These are phyloP conservation scores for Periplaneta americana DNA, from an alignment of 1,140 invertebrate species.

Conservation along the genomic window DNA sequence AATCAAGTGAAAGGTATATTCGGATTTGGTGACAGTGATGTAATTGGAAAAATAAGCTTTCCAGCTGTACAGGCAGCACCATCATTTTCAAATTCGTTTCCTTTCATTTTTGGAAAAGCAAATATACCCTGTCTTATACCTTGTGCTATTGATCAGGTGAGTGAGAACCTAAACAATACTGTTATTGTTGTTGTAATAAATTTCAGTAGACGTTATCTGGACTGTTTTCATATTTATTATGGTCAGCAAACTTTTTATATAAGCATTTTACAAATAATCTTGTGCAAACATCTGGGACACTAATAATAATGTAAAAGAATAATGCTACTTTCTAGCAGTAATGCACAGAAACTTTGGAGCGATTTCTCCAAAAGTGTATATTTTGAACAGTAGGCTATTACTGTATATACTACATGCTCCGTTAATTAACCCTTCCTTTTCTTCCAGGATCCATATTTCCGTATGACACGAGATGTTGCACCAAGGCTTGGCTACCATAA, in stretches of 20 bases:
- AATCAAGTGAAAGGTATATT: constrained; percentile 97
- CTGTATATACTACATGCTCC: no score
- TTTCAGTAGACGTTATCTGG: no score
- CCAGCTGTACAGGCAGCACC: constrained; percentile 96
- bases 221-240: no score
- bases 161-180: neutral
- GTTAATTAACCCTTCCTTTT: no score
- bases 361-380: no score
- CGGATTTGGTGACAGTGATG: constrained; percentile 93
- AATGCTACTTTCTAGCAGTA: no score
- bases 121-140: constrained; percentile 92
- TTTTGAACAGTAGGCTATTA: no score
- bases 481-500: constrained; percentile 83
- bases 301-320: no score
- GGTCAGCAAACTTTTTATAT: no score
- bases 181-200: no score
- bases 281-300: no score
- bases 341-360: no score
- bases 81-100: constrained; percentile 91
- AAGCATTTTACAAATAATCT: neutral
- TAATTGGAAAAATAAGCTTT: constrained; percentile 96
- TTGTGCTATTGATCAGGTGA: constrained; percentile 95
- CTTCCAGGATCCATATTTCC: constrained; percentile 89
- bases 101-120: constrained; percentile 82
- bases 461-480: constrained; percentile 96